These are phyloP conservation scores for Channa maculata DNA, from an alignment of 2,113 vertebrate species.

Conservation along the genomic window DNA sequence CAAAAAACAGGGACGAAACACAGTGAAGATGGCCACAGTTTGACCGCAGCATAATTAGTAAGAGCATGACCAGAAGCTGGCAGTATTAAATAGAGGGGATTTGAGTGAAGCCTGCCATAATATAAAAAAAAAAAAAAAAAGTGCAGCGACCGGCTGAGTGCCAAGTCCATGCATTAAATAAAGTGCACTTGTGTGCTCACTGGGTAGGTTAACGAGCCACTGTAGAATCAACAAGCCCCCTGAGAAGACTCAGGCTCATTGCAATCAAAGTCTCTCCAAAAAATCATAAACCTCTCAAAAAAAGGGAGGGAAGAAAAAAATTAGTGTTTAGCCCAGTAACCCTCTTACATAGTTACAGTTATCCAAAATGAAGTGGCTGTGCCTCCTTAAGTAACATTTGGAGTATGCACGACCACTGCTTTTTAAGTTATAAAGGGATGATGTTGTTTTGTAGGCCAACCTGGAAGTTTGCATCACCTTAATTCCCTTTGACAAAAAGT, in stretches of 20 bases:
- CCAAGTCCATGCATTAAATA: slow-evolving; percentile 76
- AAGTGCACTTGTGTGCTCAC: slow-evolving; percentile 71
- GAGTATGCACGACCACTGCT: neutral
- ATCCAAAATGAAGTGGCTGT: slow-evolving; percentile 24
- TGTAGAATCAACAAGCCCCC: slow-evolving; percentile 43
- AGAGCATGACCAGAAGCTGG: slow-evolving; percentile 36
- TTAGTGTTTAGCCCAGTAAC: neutral
- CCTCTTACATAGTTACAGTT: neutral
- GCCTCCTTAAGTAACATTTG: slow-evolving; percentile 18
- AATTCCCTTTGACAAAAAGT: too few species aligned
- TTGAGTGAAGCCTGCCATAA: slow-evolving; percentile 63
- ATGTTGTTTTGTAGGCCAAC: too few species aligned
- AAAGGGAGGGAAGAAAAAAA: slow-evolving; percentile 5
- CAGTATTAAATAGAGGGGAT: slow-evolving; percentile 49
- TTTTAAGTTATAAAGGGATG: neutral
- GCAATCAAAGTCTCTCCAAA: slow-evolving; percentile 46
- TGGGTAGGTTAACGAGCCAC: slow-evolving; percentile 71
- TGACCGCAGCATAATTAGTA: slow-evolving; percentile 56
- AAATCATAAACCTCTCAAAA: slow-evolving; percentile 48
- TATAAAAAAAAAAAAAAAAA: slow-evolving; percentile 29
- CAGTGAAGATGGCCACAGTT: slow-evolving; percentile 21
- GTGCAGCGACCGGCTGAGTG: slow-evolving; percentile 58
- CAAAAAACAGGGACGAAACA: slow-evolving; percentile 12
- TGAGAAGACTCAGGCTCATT: slow-evolving; percentile 63
- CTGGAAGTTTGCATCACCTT: too few species aligned